Conservation (phyloP, 1,140 invertebrate species). For the Scaptomyza montana region DNA sequence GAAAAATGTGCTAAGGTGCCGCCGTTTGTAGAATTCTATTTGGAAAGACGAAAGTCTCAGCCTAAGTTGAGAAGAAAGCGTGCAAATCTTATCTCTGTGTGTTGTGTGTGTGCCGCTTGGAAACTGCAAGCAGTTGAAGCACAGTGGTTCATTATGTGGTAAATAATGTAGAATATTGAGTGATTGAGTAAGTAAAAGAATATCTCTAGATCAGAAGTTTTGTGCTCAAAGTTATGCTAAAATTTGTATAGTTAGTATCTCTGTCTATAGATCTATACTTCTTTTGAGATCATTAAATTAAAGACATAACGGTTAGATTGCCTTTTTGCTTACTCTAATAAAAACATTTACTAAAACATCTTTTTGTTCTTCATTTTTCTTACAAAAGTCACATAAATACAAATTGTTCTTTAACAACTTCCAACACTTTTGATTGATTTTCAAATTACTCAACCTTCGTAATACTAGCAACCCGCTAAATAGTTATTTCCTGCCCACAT, state of each 20-base stretch:
- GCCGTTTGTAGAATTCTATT: conserved; percentile 33
- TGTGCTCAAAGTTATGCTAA: too few relatives aligned
- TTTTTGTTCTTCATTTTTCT: too few relatives aligned
- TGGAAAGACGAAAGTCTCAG: conserved; percentile 45
- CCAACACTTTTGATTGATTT: too few relatives aligned
- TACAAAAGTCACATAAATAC: not conserved
- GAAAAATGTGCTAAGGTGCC: conserved; percentile 71
- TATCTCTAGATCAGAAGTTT: too few relatives aligned
- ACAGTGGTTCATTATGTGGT: conserved; percentile 18
- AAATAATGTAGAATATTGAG: conserved; percentile 13
- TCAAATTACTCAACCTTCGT: not conserved
- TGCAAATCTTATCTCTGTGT: conserved; percentile 58
- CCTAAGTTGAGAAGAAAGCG: conserved; percentile 71
- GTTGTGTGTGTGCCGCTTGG: not conserved
- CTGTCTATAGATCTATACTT: too few relatives aligned
- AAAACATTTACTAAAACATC: too few relatives aligned
- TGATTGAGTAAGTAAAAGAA: not conserved
- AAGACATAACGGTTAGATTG: too few relatives aligned
- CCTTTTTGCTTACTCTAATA: too few relatives aligned
- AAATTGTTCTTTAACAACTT: too few relatives aligned
- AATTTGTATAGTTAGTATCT: too few relatives aligned
- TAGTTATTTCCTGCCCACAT: conserved; percentile 5
- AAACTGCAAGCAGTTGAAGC: conserved; percentile 40
- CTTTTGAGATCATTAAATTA: too few relatives aligned
- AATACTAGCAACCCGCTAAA: not conserved